Conservation (phyloP, 2,888 invertebrate species). For the Euphydryas editha region DNA sequence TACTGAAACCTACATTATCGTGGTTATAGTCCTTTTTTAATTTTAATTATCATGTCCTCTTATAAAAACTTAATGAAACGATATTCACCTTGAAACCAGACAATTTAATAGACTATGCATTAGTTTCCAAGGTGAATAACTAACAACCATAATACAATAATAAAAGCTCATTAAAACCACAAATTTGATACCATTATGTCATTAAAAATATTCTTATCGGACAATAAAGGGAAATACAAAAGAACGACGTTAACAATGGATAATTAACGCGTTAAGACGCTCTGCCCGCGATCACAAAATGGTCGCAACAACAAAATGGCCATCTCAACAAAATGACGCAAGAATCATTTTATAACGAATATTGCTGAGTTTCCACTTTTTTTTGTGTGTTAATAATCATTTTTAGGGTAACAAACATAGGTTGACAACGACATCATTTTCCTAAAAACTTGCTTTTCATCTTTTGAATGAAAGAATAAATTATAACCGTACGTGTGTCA, state of each 20-base stretch:
- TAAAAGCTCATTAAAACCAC: conserved; percentile 1
- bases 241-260: conserved; percentile 20
- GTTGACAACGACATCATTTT: no score
- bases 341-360: background rate
- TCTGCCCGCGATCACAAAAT: conserved; percentile 5
- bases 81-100: no score
- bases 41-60: no score
- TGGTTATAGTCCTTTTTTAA: no score
- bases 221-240: conserved; percentile 24
- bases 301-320: conserved; percentile 10
- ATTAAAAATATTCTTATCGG: conserved; percentile 18
- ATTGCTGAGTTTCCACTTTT: background rate
- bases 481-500: no score
- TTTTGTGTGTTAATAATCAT: no score
- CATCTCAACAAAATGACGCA: no score
- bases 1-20: no score
- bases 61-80: no score
- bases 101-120: background rate
- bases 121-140: background rate
- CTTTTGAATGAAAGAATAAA: no score
- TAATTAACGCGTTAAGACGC: conserved; percentile 23
- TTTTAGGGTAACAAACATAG: no score
- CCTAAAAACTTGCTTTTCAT: no score
- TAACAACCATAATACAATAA: background rate
- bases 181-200: conserved; percentile 11